Evolutionary conservation across 2,113 vertebrate species (phyloP), one percentile per base, ranked within the genome.

Genomic region (Falco punctatus): DNA sequence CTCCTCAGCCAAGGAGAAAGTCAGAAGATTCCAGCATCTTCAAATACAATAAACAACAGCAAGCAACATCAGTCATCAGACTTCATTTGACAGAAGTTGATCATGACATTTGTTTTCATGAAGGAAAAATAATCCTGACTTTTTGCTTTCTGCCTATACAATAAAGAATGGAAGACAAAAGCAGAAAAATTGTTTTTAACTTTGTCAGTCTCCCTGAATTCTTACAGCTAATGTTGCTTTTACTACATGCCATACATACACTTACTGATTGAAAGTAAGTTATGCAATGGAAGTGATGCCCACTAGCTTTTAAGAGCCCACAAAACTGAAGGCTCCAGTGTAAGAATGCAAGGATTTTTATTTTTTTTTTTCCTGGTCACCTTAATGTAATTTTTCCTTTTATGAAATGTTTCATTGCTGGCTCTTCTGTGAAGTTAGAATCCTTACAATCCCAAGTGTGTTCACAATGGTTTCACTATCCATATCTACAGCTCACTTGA

Each of bases 221-320:
- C 52, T 64, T 84, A 26, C 23, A 58, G 66, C 58, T 75, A 75
- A 67, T 83, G n/a, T 22, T 81, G 51, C 28, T 87, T 69, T 86
- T 64, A 66, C 51, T 73, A 6, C 66, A 52, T 40, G 40, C 40
- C 54, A 27, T 33, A 85, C 51, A 23, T 42, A 49, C 8, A 71
- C 28, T 51, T 44, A 28, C 5, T 72, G 44, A 82, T 65, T 79
- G 67, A 62, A 85, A 66, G 20, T 42, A 64, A 88, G 14, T 52
- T 62, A 51, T 0, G 0, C 0, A 1, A 67, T 40, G 16, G 52
- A 87, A 81, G 16, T 12, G 22, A 92, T 79, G 15, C 1, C 1
- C 30, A 35, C 14, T 32, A 65, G 23, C 57, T 81, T 92, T 82
- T 62, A 40, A 58, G 9, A 79, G 11, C 24, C 19, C 64, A 74